Evolutionary conservation across 1,140 invertebrate genomes (phyloP).

Genomic region (Uloborus diversus): DNA sequence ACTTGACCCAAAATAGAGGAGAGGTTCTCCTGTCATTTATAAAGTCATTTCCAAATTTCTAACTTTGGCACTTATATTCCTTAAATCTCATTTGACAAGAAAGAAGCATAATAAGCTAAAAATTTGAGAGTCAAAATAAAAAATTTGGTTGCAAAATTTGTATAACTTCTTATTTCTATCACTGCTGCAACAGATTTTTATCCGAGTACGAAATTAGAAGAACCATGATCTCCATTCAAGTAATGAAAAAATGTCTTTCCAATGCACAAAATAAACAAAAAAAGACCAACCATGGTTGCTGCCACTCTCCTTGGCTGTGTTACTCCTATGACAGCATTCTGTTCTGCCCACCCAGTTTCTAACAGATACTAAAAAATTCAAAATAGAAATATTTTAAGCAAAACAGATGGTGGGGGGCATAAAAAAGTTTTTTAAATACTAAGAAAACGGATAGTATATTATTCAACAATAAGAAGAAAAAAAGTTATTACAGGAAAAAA

Average conservation of each 20-base stretch:
- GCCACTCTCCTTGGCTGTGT: slow-evolving; percentile 93
- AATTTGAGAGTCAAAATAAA: background rate
- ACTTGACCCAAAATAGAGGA: too few species aligned
- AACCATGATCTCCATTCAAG: background rate
- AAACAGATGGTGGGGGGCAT: background rate
- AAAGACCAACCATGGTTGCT: slow-evolving; percentile 74
- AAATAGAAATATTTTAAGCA: slow-evolving; percentile 51
- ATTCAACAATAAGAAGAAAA: too few species aligned
- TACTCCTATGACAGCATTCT: slow-evolving; percentile 80
- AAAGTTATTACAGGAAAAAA: background rate
- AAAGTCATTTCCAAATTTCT: too few species aligned
- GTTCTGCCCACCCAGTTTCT: slow-evolving; percentile 86
- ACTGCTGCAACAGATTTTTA: too few species aligned
- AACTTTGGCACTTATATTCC: too few species aligned
- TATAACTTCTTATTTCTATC: background rate
- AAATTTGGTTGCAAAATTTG: background rate
- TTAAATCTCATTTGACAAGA: too few species aligned
- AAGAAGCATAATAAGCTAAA: background rate
- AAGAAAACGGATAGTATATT: too few species aligned
- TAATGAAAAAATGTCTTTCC: background rate
- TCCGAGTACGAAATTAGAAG: background rate
- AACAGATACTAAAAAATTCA: slow-evolving; percentile 82
- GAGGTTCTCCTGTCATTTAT: too few species aligned
- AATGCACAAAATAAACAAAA: background rate
- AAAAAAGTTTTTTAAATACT: too few species aligned